phyloP scores from a whole-genome alignment of 2,797 vertebrate genomes.

The Tinamus major region DNA sequence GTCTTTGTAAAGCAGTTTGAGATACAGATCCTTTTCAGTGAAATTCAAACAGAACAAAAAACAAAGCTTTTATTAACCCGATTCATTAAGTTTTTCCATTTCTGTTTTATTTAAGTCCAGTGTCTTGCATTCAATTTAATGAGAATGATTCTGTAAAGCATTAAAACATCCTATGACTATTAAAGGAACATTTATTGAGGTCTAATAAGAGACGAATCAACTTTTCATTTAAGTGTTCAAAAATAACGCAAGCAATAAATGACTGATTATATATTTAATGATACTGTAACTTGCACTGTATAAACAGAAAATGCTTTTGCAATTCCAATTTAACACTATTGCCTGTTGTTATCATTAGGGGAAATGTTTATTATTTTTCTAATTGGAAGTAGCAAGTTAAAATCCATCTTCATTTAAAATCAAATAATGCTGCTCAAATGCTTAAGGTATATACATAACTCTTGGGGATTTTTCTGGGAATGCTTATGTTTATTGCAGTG shows the following conservation, averaged over 20 bases:
- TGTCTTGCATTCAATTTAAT: constrained; percentile 63
- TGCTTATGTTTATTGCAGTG: neutral
- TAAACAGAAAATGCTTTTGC: neutral
- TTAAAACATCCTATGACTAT: constrained; percentile 64
- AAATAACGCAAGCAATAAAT: constrained; percentile 59
- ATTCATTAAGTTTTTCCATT: constrained; percentile 66
- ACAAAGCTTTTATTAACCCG: constrained; percentile 51
- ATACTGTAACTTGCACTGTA: constrained; percentile 38
- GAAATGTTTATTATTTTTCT: constrained; percentile 64
- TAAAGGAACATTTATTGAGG: constrained; percentile 63
- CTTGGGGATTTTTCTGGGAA: neutral
- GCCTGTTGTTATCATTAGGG: constrained; percentile 41
- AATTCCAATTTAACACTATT: constrained; percentile 39
- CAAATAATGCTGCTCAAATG: constrained; percentile 30
- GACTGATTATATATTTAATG: constrained; percentile 59
- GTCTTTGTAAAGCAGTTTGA: constrained; percentile 45
- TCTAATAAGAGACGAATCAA: constrained; percentile 71
- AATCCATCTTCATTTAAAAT: constrained; percentile 60
- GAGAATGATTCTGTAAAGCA: constrained; percentile 50
- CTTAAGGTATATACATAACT: neutral
- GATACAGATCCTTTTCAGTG: constrained; percentile 34
- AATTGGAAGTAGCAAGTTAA: constrained; percentile 64
- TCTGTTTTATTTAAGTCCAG: constrained; percentile 67
- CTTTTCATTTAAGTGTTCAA: constrained; percentile 63
- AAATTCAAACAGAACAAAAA: constrained; percentile 39